These are phyloP conservation scores for Lochmaea crataegi DNA, from an alignment of 2,888 invertebrate species.

Conservation along the genomic window DNA sequence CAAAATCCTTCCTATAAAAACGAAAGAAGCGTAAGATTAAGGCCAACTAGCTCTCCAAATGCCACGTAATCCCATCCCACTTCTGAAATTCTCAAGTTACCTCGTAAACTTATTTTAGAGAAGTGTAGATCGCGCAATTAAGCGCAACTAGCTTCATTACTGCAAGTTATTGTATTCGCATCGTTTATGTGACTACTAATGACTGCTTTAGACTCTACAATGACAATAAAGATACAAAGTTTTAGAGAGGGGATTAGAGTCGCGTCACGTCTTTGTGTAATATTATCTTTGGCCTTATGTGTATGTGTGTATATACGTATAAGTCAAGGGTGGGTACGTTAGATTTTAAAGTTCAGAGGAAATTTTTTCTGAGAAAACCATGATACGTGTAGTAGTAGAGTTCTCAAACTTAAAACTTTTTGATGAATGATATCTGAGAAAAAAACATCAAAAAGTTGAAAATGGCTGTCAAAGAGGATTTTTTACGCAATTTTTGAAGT, in stretches of 20 bases:
- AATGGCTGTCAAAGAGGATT: too few species aligned
- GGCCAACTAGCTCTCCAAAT: conserved; percentile 21
- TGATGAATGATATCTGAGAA: too few species aligned
- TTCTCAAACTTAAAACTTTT: too few species aligned
- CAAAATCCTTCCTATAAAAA: conserved; percentile 27
- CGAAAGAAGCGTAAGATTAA: conserved; percentile 26
- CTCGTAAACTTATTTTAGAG: conserved; percentile 33
- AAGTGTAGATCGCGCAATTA: conserved; percentile 37
- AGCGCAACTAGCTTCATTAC: conserved; percentile 42
- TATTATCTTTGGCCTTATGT: conserved; percentile 3
- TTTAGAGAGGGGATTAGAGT: conserved; percentile 10
- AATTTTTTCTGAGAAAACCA: not conserved
- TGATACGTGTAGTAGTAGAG: too few species aligned
- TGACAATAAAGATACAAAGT: conserved; percentile 33
- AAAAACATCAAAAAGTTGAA: too few species aligned
- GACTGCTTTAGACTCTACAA: conserved; percentile 25
- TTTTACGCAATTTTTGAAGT: too few species aligned
- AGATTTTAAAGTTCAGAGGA: not conserved
- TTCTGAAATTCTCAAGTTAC: conserved; percentile 32
- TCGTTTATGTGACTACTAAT: conserved; percentile 42
- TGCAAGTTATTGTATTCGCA: conserved; percentile 39
- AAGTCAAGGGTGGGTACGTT: not conserved
- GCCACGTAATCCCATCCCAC: conserved; percentile 34
- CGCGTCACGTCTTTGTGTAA: conserved; percentile 6
- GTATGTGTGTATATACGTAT: not conserved